phyloP scores from a whole-genome alignment of 2,888 invertebrate genomes.

The Tyria jacobaeae region DNA sequence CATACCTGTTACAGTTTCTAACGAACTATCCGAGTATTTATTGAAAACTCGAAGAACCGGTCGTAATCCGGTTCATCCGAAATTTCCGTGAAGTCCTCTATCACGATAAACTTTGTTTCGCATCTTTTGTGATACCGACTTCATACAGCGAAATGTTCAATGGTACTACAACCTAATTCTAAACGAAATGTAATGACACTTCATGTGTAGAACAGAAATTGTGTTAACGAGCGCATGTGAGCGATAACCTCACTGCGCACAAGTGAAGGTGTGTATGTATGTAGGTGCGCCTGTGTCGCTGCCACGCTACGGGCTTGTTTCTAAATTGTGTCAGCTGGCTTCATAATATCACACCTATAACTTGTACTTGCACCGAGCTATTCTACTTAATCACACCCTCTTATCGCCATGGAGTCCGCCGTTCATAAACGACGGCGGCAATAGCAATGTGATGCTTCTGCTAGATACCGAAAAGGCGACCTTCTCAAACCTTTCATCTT shows the following conservation, averaged over 20 bases:
- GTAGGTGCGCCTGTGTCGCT: slow-evolving; percentile 14
- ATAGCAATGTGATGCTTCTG: slow-evolving; percentile 17
- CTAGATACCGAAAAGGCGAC: slow-evolving; percentile 6
- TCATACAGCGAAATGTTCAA: slow-evolving; percentile 1
- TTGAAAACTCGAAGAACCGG: slow-evolving; percentile 32
- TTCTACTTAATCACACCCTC: slow-evolving; percentile 22
- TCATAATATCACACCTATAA: slow-evolving; percentile 38
- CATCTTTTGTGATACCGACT: slow-evolving; percentile 20
- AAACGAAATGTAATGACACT: slow-evolving; percentile 32
- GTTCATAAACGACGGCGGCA: neutral
- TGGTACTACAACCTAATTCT: slow-evolving; percentile 8
- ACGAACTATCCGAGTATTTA: neutral
- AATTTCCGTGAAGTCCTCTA: slow-evolving; percentile 25
- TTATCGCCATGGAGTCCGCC: neutral
- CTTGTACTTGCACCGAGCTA: slow-evolving; percentile 20
- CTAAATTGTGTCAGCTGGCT: slow-evolving; percentile 52
- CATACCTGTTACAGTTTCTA: slow-evolving; percentile 1
- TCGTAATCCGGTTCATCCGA: slow-evolving; percentile 27
- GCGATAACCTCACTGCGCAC: slow-evolving; percentile 45
- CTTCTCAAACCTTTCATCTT: slow-evolving; percentile 8
- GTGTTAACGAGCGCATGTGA: slow-evolving; percentile 42
- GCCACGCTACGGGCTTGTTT: slow-evolving; percentile 32
- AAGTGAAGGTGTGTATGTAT: slow-evolving; percentile 45
- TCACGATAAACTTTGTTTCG: slow-evolving; percentile 17
- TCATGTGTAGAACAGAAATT: slow-evolving; percentile 43